Evolutionary conservation across 2,888 invertebrate genomes (phyloP), one percentile per base, ranked within the genome.

Genomic region (Tyria jacobaeae): DNA sequence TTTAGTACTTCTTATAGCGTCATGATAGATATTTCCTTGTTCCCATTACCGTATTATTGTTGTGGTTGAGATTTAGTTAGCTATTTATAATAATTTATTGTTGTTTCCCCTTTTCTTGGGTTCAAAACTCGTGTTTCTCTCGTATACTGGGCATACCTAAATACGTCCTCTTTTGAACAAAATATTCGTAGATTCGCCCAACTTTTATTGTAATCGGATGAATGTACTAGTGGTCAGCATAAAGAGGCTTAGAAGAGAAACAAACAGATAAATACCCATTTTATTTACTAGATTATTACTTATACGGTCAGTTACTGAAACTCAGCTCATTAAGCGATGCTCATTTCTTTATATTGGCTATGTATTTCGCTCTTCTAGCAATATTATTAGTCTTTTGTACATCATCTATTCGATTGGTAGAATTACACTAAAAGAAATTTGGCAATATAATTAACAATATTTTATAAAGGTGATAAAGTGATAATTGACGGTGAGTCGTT

Each of bases 1-100:
- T 66, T 65, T 69, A 73, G 50, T 66, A 63, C 65, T 69, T 73
- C 63, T 73, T 63, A 71, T 61, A 50, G 50, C 10, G 27, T 37
- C 34, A 34, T 66, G 62, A 64, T 64, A 52, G 60, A 67, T 66
- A 56, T 63, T 70, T 62, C 53, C 27, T 62, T 62, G 51, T 62
- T 39, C 21, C 48, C 57, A 44, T 47, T 31, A 56, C 10, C 49
- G 44, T 12, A 49, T 56, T 63, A 56, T 47, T 57, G 55, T 50
- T 37, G 35, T 41, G 35, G 35, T 44, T 56, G 47, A 44, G 59
- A 50, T 47, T 58, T 49, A 17, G 21, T 62, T 51, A 15, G 37
- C 44, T 50, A 50, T 24, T 39, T 54, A 54, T 9, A 21, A 21
- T 15, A 50, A 62, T 54, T 58, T 62, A 55, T 62, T 21, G 34